Evolutionary conservation across 2,113 vertebrate species (phyloP).

Genomic region (Phrynosoma platyrhinos): DNA sequence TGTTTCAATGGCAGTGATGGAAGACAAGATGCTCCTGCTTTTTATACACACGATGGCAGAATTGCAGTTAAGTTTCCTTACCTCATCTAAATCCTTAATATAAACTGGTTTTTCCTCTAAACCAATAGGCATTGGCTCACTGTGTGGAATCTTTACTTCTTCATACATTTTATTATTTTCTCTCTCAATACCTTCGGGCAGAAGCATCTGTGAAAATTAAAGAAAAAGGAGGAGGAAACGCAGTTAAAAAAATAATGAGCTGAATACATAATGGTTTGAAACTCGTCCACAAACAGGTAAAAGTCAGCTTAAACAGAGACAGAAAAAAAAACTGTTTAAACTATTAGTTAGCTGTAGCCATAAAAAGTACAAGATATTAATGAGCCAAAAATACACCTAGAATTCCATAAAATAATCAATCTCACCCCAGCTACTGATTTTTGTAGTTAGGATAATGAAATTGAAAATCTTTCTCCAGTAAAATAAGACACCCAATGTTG

Average conservation of each 20-base stretch:
- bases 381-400: not conserved
- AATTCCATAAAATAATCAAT: not conserved
- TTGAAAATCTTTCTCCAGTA: not conserved
- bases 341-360: not conserved
- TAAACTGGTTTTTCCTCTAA: slow-evolving; percentile 93
- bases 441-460: not conserved
- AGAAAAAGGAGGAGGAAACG: slow-evolving; percentile 37
- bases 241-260: not conserved
- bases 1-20: not conserved
- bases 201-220: slow-evolving; percentile 83
- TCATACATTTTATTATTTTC: slow-evolving; percentile 95
- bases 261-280: slow-evolving; percentile 24
- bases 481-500: not conserved
- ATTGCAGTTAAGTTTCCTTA: slow-evolving; percentile 68
- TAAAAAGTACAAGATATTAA: not conserved
- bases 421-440: not conserved
- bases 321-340: slow-evolving; percentile 5
- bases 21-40: not conserved
- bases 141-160: slow-evolving; percentile 93
- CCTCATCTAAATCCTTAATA: slow-evolving; percentile 94
- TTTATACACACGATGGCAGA: slow-evolving; percentile 19
- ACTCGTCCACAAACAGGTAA: slow-evolving; percentile 9
- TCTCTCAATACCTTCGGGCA: slow-evolving; percentile 91
- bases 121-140: slow-evolving; percentile 89
- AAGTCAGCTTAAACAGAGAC: slow-evolving; percentile 4